A percentile compares a stretch with the other conserved stretches of the same genome.
Evolutionary conservation across 2,113 vertebrate species (phyloP).

Genomic region (Andinoacara biseriatus): DNA sequence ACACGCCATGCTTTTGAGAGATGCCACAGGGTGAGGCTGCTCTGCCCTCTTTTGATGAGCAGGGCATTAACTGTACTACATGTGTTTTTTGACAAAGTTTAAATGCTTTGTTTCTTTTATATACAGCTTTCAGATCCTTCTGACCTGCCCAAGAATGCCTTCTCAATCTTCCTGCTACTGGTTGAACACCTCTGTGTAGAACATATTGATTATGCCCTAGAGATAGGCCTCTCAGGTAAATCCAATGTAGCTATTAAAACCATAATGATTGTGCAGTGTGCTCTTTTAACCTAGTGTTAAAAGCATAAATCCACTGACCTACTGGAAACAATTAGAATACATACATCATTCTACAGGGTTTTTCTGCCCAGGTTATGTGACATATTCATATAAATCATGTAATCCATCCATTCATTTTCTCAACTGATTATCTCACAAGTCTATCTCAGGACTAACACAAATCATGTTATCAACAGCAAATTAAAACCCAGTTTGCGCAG

Average conservation of each 20-base stretch:
- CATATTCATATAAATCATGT: background rate
- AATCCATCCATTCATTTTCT: background rate
- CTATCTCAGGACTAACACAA: background rate
- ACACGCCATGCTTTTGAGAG: constrained; percentile 98
- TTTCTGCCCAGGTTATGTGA: no score
- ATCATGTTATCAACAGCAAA: background rate
- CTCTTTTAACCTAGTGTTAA: background rate
- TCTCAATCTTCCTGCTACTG: constrained; percentile 95
- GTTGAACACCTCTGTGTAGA: constrained; percentile 98
- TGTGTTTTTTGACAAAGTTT: background rate
- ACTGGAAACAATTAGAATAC: background rate
- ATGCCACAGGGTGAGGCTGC: constrained; percentile 90
- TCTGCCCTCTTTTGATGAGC: background rate
- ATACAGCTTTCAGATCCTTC: constrained; percentile 95
- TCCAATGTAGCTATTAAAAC: constrained; percentile 4
- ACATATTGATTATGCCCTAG: constrained; percentile 98
- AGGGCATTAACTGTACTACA: background rate
- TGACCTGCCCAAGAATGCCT: constrained; percentile 97
- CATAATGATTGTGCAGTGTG: background rate
- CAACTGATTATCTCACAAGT: background rate
- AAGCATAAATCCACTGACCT: background rate
- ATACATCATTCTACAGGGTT: no score
- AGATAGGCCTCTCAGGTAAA: constrained; percentile 96
- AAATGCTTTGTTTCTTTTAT: constrained; percentile 18
- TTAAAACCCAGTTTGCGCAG: background rate